Conservation (phyloP, 2,888 invertebrate genomes). For the Tachina lurida region DNA sequence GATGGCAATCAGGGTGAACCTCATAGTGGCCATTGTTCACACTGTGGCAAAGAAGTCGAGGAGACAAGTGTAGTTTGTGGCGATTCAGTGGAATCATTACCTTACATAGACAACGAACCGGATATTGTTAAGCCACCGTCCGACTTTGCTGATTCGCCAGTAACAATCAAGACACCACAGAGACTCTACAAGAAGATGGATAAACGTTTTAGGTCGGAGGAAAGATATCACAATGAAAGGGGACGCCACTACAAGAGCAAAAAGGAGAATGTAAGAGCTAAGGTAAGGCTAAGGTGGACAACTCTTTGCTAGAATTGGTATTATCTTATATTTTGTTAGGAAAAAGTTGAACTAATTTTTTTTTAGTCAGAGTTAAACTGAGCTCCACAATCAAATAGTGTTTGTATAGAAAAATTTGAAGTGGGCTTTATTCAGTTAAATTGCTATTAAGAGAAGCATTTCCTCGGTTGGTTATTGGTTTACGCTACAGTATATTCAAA, state of each 20-base stretch:
- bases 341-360: too few relatives aligned
- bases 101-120: conserved; percentile 83
- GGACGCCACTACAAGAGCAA: conserved; percentile 86
- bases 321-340: too few relatives aligned
- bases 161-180: conserved; percentile 84
- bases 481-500: too few relatives aligned
- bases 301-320: too few relatives aligned
- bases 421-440: too few relatives aligned
- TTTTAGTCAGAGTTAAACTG: too few relatives aligned
- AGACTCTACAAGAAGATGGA: conserved; percentile 90
- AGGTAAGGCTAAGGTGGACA: conserved; percentile 83
- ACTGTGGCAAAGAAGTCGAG: conserved; percentile 92
- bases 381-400: too few relatives aligned
- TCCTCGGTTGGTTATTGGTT: too few relatives aligned
- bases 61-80: conserved; percentile 82
- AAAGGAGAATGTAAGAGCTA: conserved; percentile 89
- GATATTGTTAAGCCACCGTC: conserved; percentile 95
- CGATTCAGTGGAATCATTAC: conserved; percentile 82
- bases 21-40: conserved; percentile 88
- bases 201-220: conserved; percentile 91
- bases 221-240: conserved; percentile 85
- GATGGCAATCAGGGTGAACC: conserved; percentile 84
- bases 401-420: too few relatives aligned
- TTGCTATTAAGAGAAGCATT: too few relatives aligned
- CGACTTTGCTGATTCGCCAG: conserved; percentile 93